These are phyloP conservation scores for Drosophila aldrichi DNA, from an alignment of 2,888 invertebrate species.

Conservation along the genomic window DNA sequence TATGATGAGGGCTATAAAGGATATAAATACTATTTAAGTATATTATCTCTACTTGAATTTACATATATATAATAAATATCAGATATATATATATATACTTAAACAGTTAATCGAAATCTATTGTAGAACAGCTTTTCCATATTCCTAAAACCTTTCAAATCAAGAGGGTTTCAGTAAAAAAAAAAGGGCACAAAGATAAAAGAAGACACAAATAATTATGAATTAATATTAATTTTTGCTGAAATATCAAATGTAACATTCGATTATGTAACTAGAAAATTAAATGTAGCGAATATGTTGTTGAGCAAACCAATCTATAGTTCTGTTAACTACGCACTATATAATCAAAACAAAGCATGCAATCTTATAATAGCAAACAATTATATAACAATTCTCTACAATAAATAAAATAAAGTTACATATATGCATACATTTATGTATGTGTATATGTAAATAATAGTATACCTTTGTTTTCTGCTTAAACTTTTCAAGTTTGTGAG, in stretches of 20 bases:
- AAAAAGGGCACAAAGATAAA: conserved; percentile 41
- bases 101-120: conserved; percentile 14
- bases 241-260: conserved; percentile 9
- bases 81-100: conserved; percentile 9
- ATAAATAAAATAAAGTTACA: conserved; percentile 35
- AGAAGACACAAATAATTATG: neutral
- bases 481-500: neutral
- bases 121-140: conserved; percentile 16
- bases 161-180: conserved; percentile 42
- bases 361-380: conserved; percentile 5
- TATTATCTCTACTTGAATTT: conserved; percentile 1
- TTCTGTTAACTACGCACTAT: conserved; percentile 33
- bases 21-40: conserved; percentile 15
- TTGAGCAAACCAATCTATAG: conserved; percentile 8
- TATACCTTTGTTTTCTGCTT: neutral
- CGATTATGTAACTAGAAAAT: conserved; percentile 1
- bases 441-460: conserved; percentile 2
- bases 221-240: conserved; percentile 4
- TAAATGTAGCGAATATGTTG: neutral
- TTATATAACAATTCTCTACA: conserved; percentile 34
- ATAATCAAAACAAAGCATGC: conserved; percentile 36
- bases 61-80: conserved; percentile 9
- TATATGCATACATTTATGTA: neutral
- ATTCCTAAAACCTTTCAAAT: conserved; percentile 6
- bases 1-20: conserved; percentile 9